Base-by-base conservation (phyloP, 2,113 vertebrate genomes). In the Andinoacara biseriatus region DNA sequence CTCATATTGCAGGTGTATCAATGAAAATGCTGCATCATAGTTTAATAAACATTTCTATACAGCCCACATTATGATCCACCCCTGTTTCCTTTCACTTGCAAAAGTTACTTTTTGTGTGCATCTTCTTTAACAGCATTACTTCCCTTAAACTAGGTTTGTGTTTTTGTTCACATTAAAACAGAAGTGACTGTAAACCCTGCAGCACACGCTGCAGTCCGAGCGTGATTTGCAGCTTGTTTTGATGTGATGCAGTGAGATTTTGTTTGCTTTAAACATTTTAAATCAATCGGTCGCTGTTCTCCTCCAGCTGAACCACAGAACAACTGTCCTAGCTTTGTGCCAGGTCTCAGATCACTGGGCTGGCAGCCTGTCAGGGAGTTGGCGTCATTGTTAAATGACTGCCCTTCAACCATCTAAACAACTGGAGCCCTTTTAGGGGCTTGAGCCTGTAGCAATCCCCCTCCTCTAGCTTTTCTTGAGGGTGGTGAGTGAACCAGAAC, bases 291-390 rank as follows among this genome's bases (percentile, higher is more conserved):
- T 81, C 78, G 69, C 60, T 26, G 56, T 83, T 78, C 22, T 72
- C 18, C 29, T 58, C 26, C 6, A 24, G 57, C 58, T 14, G 52
- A 77, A 72, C 80, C 58, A 29, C 33, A 76, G n/a, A 84, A 38
- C 86, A 88, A 62, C 79, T 84, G 74, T 78, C 2, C 2, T 2
- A 67, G 26, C 56, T 40, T 20, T 10, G 46, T 65, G 74, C 58
- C 82, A 82, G 40, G 57, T 82, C 58, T 85, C 60, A 87, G 84
- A 76, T 62, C 33, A 65, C 59, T 38, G 58, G 13, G 22, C 54
- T 75, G 75, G 75, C 69, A 56, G 56, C 7, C 22, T 52, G 59
- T 74, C 56, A 58, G 35, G 40, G 78, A 72, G 69, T 33, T 57
- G 52, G 72, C 52, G 29, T 72, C 67, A 72, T 49, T 72, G 46